Percentiles rank a stretch among this genome's conserved stretches.
These are phyloP conservation scores for Saturnia japonica DNA, from an alignment of 2,888 invertebrate genomes.

Conservation along the genomic window DNA sequence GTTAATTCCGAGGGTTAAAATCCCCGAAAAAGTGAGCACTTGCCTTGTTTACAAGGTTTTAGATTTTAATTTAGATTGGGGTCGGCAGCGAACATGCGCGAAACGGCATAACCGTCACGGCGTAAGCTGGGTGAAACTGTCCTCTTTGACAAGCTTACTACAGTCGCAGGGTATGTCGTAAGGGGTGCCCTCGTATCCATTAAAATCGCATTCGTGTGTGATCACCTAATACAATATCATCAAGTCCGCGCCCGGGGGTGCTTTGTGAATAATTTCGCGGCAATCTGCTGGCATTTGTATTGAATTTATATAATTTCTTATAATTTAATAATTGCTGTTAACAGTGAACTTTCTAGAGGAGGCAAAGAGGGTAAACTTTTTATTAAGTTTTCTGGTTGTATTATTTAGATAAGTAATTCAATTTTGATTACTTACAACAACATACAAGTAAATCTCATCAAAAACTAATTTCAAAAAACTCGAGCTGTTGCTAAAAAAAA, in stretches of 20 bases:
- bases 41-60: constrained; percentile 84
- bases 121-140: constrained; percentile 44
- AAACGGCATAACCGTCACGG: constrained; percentile 60
- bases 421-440: neutral
- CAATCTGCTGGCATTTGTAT: constrained; percentile 77
- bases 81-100: constrained; percentile 47
- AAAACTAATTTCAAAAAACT: neutral
- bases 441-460: neutral
- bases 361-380: neutral
- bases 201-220: constrained; percentile 82
- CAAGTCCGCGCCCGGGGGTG: constrained; percentile 70
- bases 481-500: no score
- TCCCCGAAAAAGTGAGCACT: constrained; percentile 84
- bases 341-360: neutral
- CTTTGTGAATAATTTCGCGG: constrained; percentile 81
- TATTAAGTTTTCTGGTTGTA: neutral
- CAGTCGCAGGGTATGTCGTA: constrained; percentile 43
- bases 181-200: constrained; percentile 67
- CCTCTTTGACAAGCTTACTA: constrained; percentile 44
- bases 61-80: constrained; percentile 84
- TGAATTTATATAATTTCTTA: constrained; percentile 71
- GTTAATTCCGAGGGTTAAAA: constrained; percentile 81
- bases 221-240: constrained; percentile 83
- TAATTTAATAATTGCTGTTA: constrained; percentile 60
- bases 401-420: neutral